phyloP scores from a whole-genome alignment of 2,113 vertebrate genomes.

The Periophthalmus modestus region DNA sequence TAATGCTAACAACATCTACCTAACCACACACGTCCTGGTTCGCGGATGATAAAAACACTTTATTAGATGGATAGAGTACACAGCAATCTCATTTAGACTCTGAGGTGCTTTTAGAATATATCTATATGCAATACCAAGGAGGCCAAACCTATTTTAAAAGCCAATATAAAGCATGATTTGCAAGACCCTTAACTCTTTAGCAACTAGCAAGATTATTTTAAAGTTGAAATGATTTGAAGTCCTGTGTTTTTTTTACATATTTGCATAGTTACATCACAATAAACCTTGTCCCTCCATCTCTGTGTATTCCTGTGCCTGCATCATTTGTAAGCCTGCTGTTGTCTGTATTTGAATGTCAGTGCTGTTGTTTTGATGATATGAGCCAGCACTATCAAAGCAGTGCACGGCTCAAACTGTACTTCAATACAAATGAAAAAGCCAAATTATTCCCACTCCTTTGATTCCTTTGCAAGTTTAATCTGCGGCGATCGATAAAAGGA shows the following conservation, averaged over 20 bases:
- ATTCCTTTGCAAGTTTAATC: constrained; percentile 73
- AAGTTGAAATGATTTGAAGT: background rate
- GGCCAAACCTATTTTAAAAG: no score
- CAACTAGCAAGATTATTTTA: background rate
- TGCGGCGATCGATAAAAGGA: constrained; percentile 62
- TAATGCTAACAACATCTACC: no score
- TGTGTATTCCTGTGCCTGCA: constrained; percentile 5
- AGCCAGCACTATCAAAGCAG: constrained; percentile 44
- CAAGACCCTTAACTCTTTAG: no score
- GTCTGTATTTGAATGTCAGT: constrained; percentile 44
- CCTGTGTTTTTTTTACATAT: background rate
- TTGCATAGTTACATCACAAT: background rate
- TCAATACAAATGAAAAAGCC: constrained; percentile 50
- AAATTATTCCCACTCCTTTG: constrained; percentile 67
- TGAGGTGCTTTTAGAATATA: no score
- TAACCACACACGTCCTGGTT: no score
- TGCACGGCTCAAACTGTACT: constrained; percentile 29
- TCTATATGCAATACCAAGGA: no score
- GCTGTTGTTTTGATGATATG: constrained; percentile 50
- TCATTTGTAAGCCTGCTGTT: constrained; percentile 4
- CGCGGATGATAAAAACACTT: no score
- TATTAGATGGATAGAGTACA: no score
- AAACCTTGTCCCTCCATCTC: constrained; percentile 1
- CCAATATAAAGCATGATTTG: no score
- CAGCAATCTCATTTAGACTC: no score